A percentile compares a stretch with the other conserved stretches of the same genome.
phyloP scores from a whole-genome alignment of 2,797 vertebrate species.

The Cephalopachus bancanus region DNA sequence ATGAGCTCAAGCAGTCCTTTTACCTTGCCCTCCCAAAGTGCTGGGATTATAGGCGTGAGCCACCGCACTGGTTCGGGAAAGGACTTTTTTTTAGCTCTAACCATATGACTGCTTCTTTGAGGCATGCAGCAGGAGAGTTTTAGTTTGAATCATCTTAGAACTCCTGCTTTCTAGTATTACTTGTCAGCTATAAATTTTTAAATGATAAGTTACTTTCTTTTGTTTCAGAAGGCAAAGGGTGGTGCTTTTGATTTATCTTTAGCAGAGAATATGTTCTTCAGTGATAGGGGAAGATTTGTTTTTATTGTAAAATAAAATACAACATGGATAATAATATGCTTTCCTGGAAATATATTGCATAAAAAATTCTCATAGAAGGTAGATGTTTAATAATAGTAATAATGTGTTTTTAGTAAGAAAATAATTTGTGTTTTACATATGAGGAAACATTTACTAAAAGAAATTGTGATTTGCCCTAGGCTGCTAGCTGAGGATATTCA shows the following conservation, averaged over 20 bases:
- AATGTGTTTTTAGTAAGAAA: conserved; percentile 4
- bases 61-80: too few relatives aligned
- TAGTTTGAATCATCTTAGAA: conserved; percentile 6
- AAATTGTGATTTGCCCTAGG: neutral
- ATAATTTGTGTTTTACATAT: neutral
- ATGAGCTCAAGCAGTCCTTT: too few relatives aligned
- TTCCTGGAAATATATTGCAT: conserved; percentile 18
- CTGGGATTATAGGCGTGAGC: too few relatives aligned
- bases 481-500: neutral
- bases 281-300: neutral
- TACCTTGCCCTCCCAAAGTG: too few relatives aligned
- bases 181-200: conserved; percentile 60
- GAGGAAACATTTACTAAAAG: neutral
- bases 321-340: conserved; percentile 11
- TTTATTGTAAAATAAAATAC: conserved; percentile 46
- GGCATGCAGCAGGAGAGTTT: neutral
- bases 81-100: neutral
- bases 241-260: neutral
- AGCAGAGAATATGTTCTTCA: conserved; percentile 45
- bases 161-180: neutral
- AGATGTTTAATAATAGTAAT: conserved; percentile 12
- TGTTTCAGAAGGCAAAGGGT: conserved; percentile 39
- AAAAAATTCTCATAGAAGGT: neutral
- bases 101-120: neutral
- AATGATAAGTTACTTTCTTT: conserved; percentile 2